Percentiles rank a stretch among this genome's conserved stretches.
phyloP scores from a whole-genome alignment of 2,113 vertebrate genomes.

The Sebastes schlegelii region DNA sequence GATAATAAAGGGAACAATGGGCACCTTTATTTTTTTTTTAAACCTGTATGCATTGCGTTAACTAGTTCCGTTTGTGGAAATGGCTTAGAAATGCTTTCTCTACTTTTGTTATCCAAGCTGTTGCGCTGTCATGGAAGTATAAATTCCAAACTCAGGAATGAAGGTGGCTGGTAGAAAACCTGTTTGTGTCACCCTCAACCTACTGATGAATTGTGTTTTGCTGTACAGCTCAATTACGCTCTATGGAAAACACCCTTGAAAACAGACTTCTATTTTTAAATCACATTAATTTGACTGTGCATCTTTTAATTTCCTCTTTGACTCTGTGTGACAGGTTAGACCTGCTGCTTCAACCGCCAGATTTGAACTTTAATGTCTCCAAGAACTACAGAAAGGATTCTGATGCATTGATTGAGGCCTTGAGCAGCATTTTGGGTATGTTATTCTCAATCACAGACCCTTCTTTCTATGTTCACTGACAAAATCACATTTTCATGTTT shows the following conservation, averaged over 20 bases:
- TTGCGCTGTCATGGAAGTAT: not conserved
- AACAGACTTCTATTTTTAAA: not conserved
- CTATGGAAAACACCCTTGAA: not conserved
- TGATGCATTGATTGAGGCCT: constrained; percentile 32
- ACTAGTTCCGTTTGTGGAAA: not conserved
- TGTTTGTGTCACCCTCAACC: constrained; percentile 2
- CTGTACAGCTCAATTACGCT: fast-evolving
- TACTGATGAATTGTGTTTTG: not conserved
- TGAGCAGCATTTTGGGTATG: constrained; percentile 75
- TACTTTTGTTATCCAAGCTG: not conserved
- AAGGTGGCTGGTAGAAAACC: not conserved
- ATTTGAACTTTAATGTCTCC: constrained; percentile 29
- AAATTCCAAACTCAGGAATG: not conserved
- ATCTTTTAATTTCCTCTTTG: constrained; percentile 2
- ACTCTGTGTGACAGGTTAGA: constrained; percentile 58
- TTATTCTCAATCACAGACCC: not conserved
- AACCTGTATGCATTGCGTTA: not conserved
- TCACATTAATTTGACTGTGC: not conserved
- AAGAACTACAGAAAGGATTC: constrained; percentile 16
- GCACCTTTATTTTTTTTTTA: not conserved
- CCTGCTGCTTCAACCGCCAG: constrained; percentile 1
- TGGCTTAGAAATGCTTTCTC: not conserved
- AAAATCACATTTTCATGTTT: not conserved
- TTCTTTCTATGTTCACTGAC: not conserved
- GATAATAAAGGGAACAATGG: not conserved